Conservation (phyloP, 2,113 vertebrate genomes). For the Mesembrinibis cayennensis region DNA sequence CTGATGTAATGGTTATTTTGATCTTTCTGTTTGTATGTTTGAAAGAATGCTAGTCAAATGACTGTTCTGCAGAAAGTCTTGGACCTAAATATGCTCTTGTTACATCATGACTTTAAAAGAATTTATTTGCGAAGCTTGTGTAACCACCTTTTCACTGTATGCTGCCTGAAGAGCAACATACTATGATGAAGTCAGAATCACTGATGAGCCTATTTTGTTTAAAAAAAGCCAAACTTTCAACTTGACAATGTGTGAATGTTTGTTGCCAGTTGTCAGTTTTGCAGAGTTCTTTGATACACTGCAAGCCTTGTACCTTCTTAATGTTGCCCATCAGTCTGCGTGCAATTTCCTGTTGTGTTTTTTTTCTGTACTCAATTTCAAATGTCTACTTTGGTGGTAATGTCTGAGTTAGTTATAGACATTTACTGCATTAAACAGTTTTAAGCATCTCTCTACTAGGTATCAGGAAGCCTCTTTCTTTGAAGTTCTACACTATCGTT, state of each 20-base stretch:
- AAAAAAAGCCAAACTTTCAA: constrained; percentile 9
- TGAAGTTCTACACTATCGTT: fast-evolving
- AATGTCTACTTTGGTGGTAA: constrained; percentile 26
- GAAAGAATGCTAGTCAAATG: constrained; percentile 44
- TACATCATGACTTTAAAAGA: background rate
- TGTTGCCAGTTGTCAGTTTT: constrained; percentile 20
- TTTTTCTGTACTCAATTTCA: constrained; percentile 36
- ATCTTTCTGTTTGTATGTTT: constrained; percentile 59
- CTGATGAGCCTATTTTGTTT: constrained; percentile 12
- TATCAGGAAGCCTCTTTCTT: background rate
- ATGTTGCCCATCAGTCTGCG: constrained; percentile 28
- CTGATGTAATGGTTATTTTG: constrained; percentile 60
- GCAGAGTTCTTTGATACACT: background rate
- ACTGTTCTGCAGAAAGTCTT: constrained; percentile 41
- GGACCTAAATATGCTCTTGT: constrained; percentile 29
- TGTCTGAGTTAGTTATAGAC: background rate
- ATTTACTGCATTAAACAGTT: constrained; percentile 56
- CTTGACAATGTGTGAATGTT: constrained; percentile 12
- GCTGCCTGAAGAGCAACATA: constrained; percentile 3
- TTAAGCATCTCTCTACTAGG: background rate
- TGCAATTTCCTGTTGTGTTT: background rate
- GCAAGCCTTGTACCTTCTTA: constrained; percentile 11
- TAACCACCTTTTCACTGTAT: background rate
- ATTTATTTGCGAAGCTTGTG: background rate
- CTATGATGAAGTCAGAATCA: background rate